Evolutionary conservation across 1,140 invertebrate genomes (phyloP), one percentile per base, ranked within the genome.

Genomic region (Phocides pigmalion): DNA sequence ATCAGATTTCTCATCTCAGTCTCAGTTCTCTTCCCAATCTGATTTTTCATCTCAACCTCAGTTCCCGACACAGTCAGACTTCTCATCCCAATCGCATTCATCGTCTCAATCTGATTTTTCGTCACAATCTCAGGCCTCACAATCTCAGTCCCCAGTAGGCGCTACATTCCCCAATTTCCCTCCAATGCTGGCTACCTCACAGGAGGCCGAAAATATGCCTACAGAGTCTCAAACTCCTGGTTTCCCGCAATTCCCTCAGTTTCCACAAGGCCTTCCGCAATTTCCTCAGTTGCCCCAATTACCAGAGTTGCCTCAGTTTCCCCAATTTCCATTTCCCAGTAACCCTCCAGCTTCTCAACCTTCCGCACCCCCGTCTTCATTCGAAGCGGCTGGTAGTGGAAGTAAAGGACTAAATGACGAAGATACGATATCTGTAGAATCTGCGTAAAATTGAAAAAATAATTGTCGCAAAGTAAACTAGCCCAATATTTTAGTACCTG

Each of bases 351-450:
- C 58, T 12, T 49, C 68, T 15, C 68, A 46, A 19, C 63, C 32
- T 25, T 64, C 41, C 14, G 66, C 65, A 14, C 70, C 80, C 2
- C 58, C 53, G 4, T 68, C 66, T 20, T 53, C 66, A 19, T 67
- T 79, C 50, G 80, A 81, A 3, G 63, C 70, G n/a, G 63, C 65
- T 5, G 66, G 54, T 22, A 76, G 65, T 39, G 58, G 42, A 4
- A 72, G 81, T 44, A 72, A 80, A 62, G 77, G 79, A 37, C 22
- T 84, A 25, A 85, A 81, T 47, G 84, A 89, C 46, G 86, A 85
- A 81, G 88, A 90, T 22, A 80, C 84, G 11, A 63, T 90, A 70
- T 74, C 84, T 3, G 81, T 90, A 17, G 88, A 90, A 50, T 82
- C 86, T 28, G 86, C 84, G 17, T 87, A 79, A 75, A 41, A 6